Percentiles rank a stretch among this genome's conserved stretches.
Conservation (phyloP, 2,888 invertebrate species). For the Tinea semifulvella region DNA sequence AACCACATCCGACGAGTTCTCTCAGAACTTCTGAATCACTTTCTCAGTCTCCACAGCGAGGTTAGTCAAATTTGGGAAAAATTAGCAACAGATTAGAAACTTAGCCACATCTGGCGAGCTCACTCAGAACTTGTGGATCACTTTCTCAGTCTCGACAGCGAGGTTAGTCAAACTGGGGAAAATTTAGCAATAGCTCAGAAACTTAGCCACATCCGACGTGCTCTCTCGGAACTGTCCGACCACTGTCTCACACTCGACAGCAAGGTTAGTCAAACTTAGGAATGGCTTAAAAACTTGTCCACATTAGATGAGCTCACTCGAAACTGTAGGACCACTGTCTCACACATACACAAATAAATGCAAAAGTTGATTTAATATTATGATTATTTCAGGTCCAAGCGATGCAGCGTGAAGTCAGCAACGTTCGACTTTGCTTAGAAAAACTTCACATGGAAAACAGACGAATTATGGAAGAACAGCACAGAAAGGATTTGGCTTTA, state of each 20-base stretch:
- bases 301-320: too few species aligned
- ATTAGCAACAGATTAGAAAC: too few species aligned
- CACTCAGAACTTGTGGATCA: conserved; percentile 32
- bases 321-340: too few species aligned
- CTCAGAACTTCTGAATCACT: conserved; percentile 32
- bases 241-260: too few species aligned
- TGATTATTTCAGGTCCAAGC: conserved; percentile 39
- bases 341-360: too few species aligned
- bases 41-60: conserved; percentile 45
- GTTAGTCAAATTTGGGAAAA: conserved; percentile 47
- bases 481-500: conserved; percentile 34
- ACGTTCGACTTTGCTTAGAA: conserved; percentile 40
- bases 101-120: too few species aligned
- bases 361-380: too few species aligned
- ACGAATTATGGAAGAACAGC: conserved; percentile 44
- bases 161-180: conserved; percentile 46
- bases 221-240: too few species aligned
- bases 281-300: too few species aligned
- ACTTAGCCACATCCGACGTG: conserved; percentile 36
- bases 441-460: conserved; percentile 44
- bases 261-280: conserved; percentile 51
- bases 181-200: conserved; percentile 40
- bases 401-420: conserved; percentile 54
- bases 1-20: conserved; percentile 34
- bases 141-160: conserved; percentile 41